phyloP scores from a whole-genome alignment of 1,140 invertebrate genomes.

The Calliphora vicina region DNA sequence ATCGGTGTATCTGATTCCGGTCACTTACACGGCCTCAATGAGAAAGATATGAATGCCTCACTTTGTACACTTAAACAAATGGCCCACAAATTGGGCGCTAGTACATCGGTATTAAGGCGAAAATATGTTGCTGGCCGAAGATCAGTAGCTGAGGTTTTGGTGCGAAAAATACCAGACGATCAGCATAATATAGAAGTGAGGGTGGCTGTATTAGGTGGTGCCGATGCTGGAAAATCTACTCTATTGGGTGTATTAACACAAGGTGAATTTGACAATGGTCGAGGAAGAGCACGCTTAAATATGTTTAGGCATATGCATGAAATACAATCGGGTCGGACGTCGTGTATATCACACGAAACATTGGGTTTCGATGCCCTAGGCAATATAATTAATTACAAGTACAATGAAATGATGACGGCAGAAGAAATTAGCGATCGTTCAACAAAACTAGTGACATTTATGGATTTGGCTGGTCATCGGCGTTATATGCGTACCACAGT shows the following conservation, averaged over 20 bases:
- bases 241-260: slow-evolving; percentile 94
- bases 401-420: slow-evolving; percentile 87
- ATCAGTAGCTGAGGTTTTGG: slow-evolving; percentile 85
- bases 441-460: slow-evolving; percentile 91
- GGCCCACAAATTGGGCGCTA: slow-evolving; percentile 84
- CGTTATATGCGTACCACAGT: slow-evolving; percentile 97
- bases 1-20: slow-evolving; percentile 96
- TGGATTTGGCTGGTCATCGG: slow-evolving; percentile 95
- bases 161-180: slow-evolving; percentile 91
- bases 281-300: slow-evolving; percentile 92
- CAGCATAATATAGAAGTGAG: slow-evolving; percentile 89
- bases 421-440: slow-evolving; percentile 94
- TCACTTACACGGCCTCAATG: slow-evolving; percentile 79
- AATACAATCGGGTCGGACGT: slow-evolving; percentile 94
- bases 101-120: slow-evolving; percentile 71
- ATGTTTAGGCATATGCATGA: slow-evolving; percentile 97
- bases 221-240: slow-evolving; percentile 94
- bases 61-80: slow-evolving; percentile 84
- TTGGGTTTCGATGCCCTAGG: slow-evolving; percentile 90
- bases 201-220: slow-evolving; percentile 91
- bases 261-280: slow-evolving; percentile 94
- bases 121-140: slow-evolving; percentile 64
- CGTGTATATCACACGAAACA: slow-evolving; percentile 95
- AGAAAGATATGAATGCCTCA: slow-evolving; percentile 82
- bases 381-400: slow-evolving; percentile 82